Conservation (phyloP, 2,113 vertebrate species). For the Protobothrops mucrosquamatus region DNA sequence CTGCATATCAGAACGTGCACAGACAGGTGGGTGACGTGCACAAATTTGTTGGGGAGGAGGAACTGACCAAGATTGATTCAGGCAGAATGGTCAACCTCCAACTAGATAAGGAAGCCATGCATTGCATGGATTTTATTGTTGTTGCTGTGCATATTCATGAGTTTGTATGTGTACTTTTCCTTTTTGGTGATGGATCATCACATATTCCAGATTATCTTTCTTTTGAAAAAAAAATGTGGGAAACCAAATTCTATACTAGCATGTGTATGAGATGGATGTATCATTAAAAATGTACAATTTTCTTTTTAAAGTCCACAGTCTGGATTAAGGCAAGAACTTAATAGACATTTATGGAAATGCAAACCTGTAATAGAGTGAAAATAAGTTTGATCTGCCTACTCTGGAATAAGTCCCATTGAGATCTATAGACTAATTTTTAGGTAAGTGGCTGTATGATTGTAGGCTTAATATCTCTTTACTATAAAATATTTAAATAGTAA, state of each 20-base stretch:
- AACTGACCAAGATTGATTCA: not conserved
- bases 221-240: not conserved
- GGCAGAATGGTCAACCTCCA: not conserved
- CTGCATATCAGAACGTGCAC: not conserved
- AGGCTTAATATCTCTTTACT: not conserved
- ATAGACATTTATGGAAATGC: not conserved
- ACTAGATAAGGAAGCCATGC: not conserved
- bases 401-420: not conserved
- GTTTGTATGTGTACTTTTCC: not conserved
- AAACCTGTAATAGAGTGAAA: not conserved
- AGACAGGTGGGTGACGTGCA: not conserved
- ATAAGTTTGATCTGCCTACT: not conserved
- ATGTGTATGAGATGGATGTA: not conserved
- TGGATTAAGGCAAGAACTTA: not conserved
- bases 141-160: not conserved
- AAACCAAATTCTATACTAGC: not conserved
- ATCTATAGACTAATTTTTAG: not conserved
- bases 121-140: not conserved
- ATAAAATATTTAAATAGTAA: conserved; percentile 9
- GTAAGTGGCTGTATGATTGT: not conserved
- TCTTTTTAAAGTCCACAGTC: not conserved
- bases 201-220: not conserved
- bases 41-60: not conserved
- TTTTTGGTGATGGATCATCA: not conserved
- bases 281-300: not conserved